These are phyloP conservation scores for Polyommatus icarus DNA, from an alignment of 2,888 invertebrate species.

Conservation along the genomic window DNA sequence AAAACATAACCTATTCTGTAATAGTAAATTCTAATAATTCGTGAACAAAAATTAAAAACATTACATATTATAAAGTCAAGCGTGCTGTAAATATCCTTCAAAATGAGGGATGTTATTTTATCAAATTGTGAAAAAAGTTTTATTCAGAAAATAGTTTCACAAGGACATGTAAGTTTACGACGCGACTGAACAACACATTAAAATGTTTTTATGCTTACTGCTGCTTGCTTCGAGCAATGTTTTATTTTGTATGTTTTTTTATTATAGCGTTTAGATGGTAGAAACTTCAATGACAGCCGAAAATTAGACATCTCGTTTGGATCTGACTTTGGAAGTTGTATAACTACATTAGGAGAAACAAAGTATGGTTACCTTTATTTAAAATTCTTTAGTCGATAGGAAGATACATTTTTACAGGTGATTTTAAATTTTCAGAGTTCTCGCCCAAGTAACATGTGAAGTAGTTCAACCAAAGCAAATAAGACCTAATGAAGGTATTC, in stretches of 20 bases:
- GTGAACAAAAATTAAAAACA: not conserved
- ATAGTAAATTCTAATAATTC: not conserved
- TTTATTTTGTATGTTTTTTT: not conserved
- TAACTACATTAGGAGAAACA: slow-evolving; percentile 89
- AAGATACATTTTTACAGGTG: not conserved
- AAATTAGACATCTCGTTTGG: slow-evolving; percentile 87
- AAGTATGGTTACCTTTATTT: slow-evolving; percentile 70
- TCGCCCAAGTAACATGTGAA: slow-evolving; percentile 94
- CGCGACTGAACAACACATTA: not conserved
- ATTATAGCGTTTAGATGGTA: slow-evolving; percentile 89
- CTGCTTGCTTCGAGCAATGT: not conserved
- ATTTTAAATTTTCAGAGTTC: slow-evolving; percentile 79
- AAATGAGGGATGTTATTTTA: slow-evolving; percentile 83
- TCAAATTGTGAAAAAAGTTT: slow-evolving; percentile 87
- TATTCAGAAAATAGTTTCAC: slow-evolving; percentile 82
- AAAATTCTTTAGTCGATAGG: not conserved
- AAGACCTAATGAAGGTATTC: slow-evolving; percentile 92
- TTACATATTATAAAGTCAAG: not conserved
- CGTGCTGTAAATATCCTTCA: slow-evolving; percentile 23
- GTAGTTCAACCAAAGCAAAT: slow-evolving; percentile 91
- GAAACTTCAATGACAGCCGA: slow-evolving; percentile 87
- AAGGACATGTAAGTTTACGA: slow-evolving; percentile 80
- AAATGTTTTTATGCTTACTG: not conserved
- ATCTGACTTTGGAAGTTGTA: slow-evolving; percentile 90
- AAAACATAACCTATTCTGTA: not conserved